These are phyloP conservation scores for Ariolimax columbianus DNA, from an alignment of 2,888 invertebrate genomes.

Conservation along the genomic window DNA sequence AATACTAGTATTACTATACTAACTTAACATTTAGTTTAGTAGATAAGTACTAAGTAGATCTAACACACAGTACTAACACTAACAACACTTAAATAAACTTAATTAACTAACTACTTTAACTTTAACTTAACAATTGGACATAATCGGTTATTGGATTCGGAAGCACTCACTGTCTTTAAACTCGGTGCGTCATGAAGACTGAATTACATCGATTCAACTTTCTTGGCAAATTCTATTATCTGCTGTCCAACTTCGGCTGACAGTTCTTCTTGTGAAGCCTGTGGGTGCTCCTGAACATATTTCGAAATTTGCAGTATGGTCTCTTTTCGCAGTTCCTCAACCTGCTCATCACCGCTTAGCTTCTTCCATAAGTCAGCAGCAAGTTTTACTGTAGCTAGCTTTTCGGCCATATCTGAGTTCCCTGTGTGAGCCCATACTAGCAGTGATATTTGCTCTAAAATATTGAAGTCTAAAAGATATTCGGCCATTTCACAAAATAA, in stretches of 20 bases:
- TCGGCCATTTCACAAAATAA: conserved; percentile 13
- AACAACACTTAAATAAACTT: too few relatives aligned
- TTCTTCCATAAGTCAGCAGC: conserved; percentile 60
- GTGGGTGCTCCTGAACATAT: conserved; percentile 72
- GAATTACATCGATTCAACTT: conserved; percentile 62
- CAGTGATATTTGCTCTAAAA: conserved; percentile 38
- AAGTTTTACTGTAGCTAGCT: conserved; percentile 61
- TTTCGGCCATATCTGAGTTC: conserved; percentile 59
- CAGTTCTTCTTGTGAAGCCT: conserved; percentile 68
- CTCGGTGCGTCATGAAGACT: too few relatives aligned
- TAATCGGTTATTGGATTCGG: too few relatives aligned
- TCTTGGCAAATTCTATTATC: conserved; percentile 65
- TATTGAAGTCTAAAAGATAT: conserved; percentile 5
- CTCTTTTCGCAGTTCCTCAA: conserved; percentile 68
- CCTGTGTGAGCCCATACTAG: conserved; percentile 61
- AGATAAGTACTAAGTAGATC: too few relatives aligned
- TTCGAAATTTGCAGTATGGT: conserved; percentile 68
- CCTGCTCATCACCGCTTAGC: conserved; percentile 65
- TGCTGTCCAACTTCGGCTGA: conserved; percentile 66
- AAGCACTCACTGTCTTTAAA: too few relatives aligned
- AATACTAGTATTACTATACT: too few relatives aligned
- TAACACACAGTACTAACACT: too few relatives aligned
- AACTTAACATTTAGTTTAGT: too few relatives aligned
- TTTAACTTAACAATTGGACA: too few relatives aligned
- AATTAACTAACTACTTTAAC: too few relatives aligned